phyloP scores from a whole-genome alignment of 1,140 invertebrate species.

The Orchesella cincta region DNA sequence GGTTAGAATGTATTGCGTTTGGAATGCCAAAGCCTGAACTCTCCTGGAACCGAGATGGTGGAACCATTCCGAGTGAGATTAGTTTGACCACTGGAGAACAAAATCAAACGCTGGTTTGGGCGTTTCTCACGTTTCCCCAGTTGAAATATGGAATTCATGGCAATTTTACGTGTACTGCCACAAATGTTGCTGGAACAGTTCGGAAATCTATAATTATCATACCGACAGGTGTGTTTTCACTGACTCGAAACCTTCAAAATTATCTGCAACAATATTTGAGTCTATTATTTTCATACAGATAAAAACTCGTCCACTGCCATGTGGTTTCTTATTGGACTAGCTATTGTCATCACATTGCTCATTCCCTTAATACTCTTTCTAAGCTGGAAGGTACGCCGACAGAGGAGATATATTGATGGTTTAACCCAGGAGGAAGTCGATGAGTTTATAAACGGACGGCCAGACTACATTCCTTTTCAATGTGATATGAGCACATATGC shows the following conservation, averaged over 20 bases:
- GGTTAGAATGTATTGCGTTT: slow-evolving; percentile 28
- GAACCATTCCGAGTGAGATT: slow-evolving; percentile 23
- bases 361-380: slow-evolving; percentile 29
- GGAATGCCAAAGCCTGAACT: slow-evolving; percentile 36
- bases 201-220: slow-evolving; percentile 32
- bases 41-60: slow-evolving; percentile 26
- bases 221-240: slow-evolving; percentile 5
- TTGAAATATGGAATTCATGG: slow-evolving; percentile 21
- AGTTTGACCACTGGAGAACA: slow-evolving; percentile 19
- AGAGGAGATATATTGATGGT: not conserved
- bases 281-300: not conserved
- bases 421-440: slow-evolving; percentile 28
- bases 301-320: slow-evolving; percentile 15
- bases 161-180: slow-evolving; percentile 30
- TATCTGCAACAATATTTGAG: too few species aligned
- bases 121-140: not conserved
- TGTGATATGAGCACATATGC: slow-evolving; percentile 38
- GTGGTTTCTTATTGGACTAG: slow-evolving; percentile 22
- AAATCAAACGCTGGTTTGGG: slow-evolving; percentile 29
- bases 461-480: slow-evolving; percentile 33
- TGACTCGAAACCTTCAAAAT: too few species aligned
- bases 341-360: slow-evolving; percentile 3
- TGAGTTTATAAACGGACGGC: slow-evolving; percentile 32
- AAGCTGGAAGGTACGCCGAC: slow-evolving; percentile 19
- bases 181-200: slow-evolving; percentile 22